A percentile compares a stretch with the other conserved stretches of the same genome.
phyloP scores from a whole-genome alignment of 2,888 invertebrate genomes.

The Nomada goodeniana region DNA sequence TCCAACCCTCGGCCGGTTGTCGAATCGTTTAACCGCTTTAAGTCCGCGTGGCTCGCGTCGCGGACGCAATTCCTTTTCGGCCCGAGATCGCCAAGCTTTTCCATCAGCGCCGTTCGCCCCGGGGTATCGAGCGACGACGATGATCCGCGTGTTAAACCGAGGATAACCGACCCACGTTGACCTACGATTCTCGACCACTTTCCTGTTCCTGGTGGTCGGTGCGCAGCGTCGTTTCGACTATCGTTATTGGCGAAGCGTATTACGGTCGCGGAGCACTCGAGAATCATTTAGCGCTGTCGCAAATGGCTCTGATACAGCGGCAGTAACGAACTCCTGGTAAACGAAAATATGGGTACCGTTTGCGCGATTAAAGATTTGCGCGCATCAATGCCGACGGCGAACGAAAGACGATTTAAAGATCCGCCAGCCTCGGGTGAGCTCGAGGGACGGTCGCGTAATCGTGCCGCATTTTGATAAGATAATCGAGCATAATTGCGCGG shows the following conservation, averaged over 20 bases:
- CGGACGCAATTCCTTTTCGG: neutral
- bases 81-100: constrained; percentile 22
- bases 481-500: neutral
- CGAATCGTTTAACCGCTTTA: too few species aligned
- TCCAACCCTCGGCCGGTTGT: too few species aligned
- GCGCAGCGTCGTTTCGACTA: neutral
- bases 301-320: constrained; percentile 15
- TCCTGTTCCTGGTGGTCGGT: neutral
- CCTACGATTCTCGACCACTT: constrained; percentile 24
- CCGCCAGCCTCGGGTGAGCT: too few species aligned
- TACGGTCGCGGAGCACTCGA: neutral
- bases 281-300: constrained; percentile 25
- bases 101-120: constrained; percentile 1
- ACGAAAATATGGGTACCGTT: too few species aligned
- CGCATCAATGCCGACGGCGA: too few species aligned
- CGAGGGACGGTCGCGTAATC: too few species aligned
- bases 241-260: neutral
- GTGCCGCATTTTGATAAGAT: neutral
- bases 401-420: too few species aligned
- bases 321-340: neutral
- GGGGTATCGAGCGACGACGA: constrained; percentile 3
- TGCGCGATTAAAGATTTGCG: too few species aligned
- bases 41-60: neutral
- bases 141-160: constrained; percentile 36
- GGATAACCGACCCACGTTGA: constrained; percentile 57